Percentiles rank a stretch among this genome's conserved stretches.
These are phyloP conservation scores for Griposia aprilina DNA, from an alignment of 2,888 invertebrate species.

Conservation along the genomic window DNA sequence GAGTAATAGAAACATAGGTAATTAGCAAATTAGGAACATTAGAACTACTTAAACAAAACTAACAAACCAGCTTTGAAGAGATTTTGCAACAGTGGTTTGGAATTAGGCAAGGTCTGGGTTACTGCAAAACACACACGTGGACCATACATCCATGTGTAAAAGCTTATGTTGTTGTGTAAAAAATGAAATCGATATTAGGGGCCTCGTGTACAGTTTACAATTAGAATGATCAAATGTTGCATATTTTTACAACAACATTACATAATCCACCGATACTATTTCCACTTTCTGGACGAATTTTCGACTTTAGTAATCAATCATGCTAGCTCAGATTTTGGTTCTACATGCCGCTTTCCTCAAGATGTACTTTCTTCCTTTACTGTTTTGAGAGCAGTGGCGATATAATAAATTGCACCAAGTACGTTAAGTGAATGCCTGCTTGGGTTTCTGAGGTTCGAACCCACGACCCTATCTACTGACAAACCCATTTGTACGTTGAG, in stretches of 20 bases:
- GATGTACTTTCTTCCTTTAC: neutral
- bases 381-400: neutral
- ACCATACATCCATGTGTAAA: neutral
- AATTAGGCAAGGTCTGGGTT: neutral
- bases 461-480: neutral
- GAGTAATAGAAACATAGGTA: neutral
- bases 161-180: neutral
- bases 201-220: neutral
- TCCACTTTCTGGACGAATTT: neutral
- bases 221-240: no score
- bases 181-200: neutral
- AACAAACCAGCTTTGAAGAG: neutral
- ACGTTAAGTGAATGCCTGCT: neutral
- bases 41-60: neutral
- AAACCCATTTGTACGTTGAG: no score
- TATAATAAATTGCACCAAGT: neutral
- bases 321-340: neutral
- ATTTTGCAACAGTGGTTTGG: neutral
- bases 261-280: neutral
- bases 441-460: neutral
- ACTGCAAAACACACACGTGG: neutral
- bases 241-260: neutral
- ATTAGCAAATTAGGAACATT: neutral
- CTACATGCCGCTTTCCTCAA: neutral
- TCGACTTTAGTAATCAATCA: neutral